phyloP scores from a whole-genome alignment of 1,140 invertebrate species.

The Carcinoscorpius rotundicauda region DNA sequence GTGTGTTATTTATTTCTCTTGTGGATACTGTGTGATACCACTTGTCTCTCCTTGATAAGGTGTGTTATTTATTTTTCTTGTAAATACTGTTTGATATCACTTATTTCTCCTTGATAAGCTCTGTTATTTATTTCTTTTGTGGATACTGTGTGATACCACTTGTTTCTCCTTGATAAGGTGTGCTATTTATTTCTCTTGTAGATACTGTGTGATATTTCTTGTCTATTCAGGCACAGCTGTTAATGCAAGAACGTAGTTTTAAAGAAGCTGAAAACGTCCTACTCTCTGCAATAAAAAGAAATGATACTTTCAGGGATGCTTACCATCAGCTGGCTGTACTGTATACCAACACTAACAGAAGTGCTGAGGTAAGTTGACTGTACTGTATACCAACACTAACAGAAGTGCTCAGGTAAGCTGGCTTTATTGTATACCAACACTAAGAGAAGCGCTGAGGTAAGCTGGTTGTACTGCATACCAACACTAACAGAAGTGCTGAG shows the following conservation, averaged over 20 bases:
- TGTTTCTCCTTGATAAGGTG: no score
- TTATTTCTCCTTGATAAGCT: no score
- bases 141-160: no score
- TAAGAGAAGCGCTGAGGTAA: constrained; percentile 25
- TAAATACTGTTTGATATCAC: no score
- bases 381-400: constrained; percentile 23
- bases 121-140: no score
- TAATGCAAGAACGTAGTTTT: constrained; percentile 21
- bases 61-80: no score
- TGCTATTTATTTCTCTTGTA: no score
- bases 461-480: constrained; percentile 23
- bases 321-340: constrained; percentile 23
- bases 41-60: no score
- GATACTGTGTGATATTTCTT: no score
- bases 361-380: constrained; percentile 24
- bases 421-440: constrained; percentile 23
- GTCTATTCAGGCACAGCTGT: constrained; percentile 21
- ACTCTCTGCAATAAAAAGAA: constrained; percentile 11
- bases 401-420: constrained; percentile 24
- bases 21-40: no score
- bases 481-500: constrained; percentile 24
- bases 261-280: constrained; percentile 22
- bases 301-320: constrained; percentile 21
- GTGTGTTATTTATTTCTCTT: no score
- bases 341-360: constrained; percentile 23